These are phyloP conservation scores for Strongylocentrotus purpuratus DNA, from an alignment of 35 echinoderm and acorn worm genomes.

Conservation along the genomic window DNA sequence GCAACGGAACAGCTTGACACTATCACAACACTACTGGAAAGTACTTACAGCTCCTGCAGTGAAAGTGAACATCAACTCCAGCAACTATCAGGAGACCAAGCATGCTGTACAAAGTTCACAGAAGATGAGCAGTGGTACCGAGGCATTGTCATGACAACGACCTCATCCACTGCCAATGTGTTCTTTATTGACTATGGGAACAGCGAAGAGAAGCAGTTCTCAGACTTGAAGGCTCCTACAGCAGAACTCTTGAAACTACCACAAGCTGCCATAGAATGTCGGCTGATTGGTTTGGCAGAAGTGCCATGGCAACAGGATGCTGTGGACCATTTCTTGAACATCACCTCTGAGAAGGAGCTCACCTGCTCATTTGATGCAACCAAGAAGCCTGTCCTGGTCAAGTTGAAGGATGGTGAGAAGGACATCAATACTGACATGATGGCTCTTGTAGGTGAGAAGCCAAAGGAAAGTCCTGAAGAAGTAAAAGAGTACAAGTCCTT, in stretches of 20 bases:
- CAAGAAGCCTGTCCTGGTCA: not conserved
- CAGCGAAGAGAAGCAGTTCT: slow-evolving; percentile 65
- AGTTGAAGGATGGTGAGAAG: slow-evolving; percentile 44
- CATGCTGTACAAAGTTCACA: slow-evolving; percentile 83
- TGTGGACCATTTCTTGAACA: slow-evolving; percentile 48
- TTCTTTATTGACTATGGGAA: slow-evolving; percentile 91
- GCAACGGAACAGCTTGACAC: slow-evolving; percentile 43
- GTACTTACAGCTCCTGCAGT: not conserved
- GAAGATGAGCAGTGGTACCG: slow-evolving; percentile 93
- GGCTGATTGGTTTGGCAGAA: slow-evolving; percentile 42
- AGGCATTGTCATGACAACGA: slow-evolving; percentile 59
- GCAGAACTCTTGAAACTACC: slow-evolving; percentile 57
- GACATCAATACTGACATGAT: slow-evolving; percentile 69
- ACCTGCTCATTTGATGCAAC: slow-evolving; percentile 46
- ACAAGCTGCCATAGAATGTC: slow-evolving; percentile 76
- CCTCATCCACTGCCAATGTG: slow-evolving; percentile 44
- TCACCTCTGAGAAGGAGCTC: slow-evolving; percentile 56
- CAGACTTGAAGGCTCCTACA: slow-evolving; percentile 63
- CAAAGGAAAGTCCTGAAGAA: not conserved
- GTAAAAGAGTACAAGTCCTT: not conserved
- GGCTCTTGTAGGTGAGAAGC: slow-evolving; percentile 9
- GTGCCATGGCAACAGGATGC: slow-evolving; percentile 29
- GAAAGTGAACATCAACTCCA: slow-evolving; percentile 25
- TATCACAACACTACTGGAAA: slow-evolving; percentile 44
- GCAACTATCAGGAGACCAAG: slow-evolving; percentile 44